phyloP scores from a whole-genome alignment of 2,113 vertebrate species.

The Malurus cyaneus region DNA sequence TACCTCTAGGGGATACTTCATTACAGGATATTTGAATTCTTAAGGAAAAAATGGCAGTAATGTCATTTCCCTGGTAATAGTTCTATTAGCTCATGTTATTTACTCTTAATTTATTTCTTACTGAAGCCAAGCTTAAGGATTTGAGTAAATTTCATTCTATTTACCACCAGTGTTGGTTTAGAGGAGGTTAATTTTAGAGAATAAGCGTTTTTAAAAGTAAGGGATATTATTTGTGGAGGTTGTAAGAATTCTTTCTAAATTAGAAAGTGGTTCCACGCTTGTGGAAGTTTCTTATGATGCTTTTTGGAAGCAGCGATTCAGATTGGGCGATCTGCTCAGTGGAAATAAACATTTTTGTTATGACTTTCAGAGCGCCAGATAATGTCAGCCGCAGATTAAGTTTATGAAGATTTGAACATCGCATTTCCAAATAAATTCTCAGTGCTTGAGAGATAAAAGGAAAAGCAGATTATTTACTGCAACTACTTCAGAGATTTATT shows the following conservation, averaged over 20 bases:
- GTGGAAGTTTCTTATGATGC: not conserved
- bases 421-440: not conserved
- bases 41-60: not conserved
- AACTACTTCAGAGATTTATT: not conserved
- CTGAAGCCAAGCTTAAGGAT: not conserved
- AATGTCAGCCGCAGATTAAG: not conserved
- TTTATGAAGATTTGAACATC: not conserved
- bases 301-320: not conserved
- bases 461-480: not conserved
- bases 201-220: not conserved
- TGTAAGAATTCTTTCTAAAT: not conserved
- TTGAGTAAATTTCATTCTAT: not conserved
- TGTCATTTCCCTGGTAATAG: not conserved
- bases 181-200: not conserved
- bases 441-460: not conserved
- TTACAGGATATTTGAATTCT: not conserved
- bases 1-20: not conserved
- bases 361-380: not conserved
- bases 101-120: not conserved
- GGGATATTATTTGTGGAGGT: not conserved
- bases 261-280: not conserved
- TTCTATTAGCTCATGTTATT: not conserved
- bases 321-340: not conserved
- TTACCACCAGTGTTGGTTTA: not conserved
- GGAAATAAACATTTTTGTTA: not conserved